Evolutionary conservation across 2,113 vertebrate species (phyloP), one percentile per base, ranked within the genome.

Genomic region (Tychaedon coryphoeus): DNA sequence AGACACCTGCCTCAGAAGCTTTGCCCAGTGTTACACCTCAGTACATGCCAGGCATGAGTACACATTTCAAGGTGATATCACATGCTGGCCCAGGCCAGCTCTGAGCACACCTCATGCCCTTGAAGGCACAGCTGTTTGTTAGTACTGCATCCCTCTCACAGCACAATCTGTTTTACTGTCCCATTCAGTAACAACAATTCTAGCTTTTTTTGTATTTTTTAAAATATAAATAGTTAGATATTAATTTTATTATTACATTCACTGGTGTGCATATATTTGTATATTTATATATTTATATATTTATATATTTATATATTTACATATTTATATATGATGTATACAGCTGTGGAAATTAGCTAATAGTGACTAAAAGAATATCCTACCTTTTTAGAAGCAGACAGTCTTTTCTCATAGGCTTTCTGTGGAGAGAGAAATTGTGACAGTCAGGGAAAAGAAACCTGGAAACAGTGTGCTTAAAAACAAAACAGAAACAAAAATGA

Each of bases 331-430:
- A 93, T 36, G 77, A 56, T 2, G 7, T 14, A 65, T 1, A 77
- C 10, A 74, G 77, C 45, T 66, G 38, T 73, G 31, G 53, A 87
- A 93, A 78, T 71, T 23, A 67, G 45, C 25, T 71, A 45, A 36
- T 92, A 83, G 45, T 76, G 64, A 84, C 56, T 84, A 72, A 91
- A 84, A 96, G 28, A 18, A 92, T 93, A 69, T 92, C 97, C 94
- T 97, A 97, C 97, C 97, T 97, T 96, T 95, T 95, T 43, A 60
- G 94, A 90, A 86, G 96, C 76, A 88, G 86, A 71, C 26, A 81
- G 69, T 96, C 94, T 92, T 95, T 95, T 96, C 84, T 95, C 92
- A 93, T 50, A 97, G 89, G 92, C 93, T 96, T 91, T 95, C 97
- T 96, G 97, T 76, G 48, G 88, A 96, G 87, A 95, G 9, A 97